Conservation (phyloP, 2,888 invertebrate genomes). For the Baccha elongata region DNA sequence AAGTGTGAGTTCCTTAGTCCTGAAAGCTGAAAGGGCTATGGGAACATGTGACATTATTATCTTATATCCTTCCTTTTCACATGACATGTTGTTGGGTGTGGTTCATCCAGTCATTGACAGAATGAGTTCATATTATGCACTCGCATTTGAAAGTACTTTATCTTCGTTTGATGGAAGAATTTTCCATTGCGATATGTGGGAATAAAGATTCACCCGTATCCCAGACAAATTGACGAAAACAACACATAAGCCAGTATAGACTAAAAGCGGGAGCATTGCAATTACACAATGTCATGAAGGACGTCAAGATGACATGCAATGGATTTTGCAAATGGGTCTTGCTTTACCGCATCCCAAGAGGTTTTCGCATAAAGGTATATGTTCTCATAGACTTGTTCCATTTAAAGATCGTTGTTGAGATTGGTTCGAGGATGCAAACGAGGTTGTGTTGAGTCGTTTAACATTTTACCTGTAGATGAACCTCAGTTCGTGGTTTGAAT, state of each 20-base stretch:
- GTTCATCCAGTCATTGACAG: conserved; percentile 60
- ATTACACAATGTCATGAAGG: conserved; percentile 64
- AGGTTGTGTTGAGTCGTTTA: conserved; percentile 43
- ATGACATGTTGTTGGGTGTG: not conserved
- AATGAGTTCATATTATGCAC: conserved; percentile 69
- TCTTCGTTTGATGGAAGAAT: conserved; percentile 42
- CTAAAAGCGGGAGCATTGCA: conserved; percentile 35
- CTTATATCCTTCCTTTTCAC: conserved; percentile 57
- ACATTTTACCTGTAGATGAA: conserved; percentile 17
- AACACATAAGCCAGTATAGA: conserved; percentile 16
- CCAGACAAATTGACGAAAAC: conserved; percentile 63
- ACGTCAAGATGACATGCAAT: conserved; percentile 47
- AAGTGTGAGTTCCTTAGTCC: conserved; percentile 45
- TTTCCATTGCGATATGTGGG: not conserved
- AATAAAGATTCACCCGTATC: conserved; percentile 15
- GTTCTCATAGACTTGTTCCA: not conserved
- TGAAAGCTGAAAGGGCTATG: conserved; percentile 57
- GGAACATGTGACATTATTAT: conserved; percentile 68
- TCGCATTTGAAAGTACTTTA: conserved; percentile 43
- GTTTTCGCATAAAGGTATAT: conserved; percentile 5
- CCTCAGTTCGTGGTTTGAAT: conserved; percentile 29
- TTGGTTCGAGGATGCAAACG: conserved; percentile 47
- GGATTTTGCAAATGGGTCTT: conserved; percentile 19
- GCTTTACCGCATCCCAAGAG: conserved; percentile 1
- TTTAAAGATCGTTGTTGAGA: conserved; percentile 32